Evolutionary conservation across 35 echinoderm and acorn worm genomes (phyloP), one percentile per base, ranked within the genome.

Genomic region (Ptychodera flava): DNA sequence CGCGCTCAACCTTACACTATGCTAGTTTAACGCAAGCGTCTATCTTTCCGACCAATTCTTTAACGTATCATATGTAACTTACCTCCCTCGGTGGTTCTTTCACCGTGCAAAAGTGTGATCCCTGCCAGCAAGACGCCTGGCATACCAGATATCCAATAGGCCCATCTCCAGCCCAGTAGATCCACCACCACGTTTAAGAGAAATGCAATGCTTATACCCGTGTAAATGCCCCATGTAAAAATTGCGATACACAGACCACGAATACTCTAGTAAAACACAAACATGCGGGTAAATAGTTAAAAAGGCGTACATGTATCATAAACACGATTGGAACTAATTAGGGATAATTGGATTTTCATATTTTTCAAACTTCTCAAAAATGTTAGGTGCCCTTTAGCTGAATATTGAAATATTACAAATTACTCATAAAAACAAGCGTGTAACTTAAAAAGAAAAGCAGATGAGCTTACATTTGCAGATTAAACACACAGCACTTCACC

Each of bases 161-260:
- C 53, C 88, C 88, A 89, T 16, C 88, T 80, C 88, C 88, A 89
- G 1, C 88, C 88, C 34, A 81, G 52, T 29, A 31, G 22, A 38
- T 89, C 88, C 15, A 83, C 38, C 79, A 89, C 22, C 36, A 89
- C 31, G 16, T 38, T 33, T 32, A 89, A 38, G 80, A 80, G 33
- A 32, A 82, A 89, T 30, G 88, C 81, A 1, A 81, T 33, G 80
- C 35, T 81, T 14, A 76, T 83, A 1, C 88, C 88, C 16, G 83
- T 77, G 80, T 64, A 80, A n/a, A 89, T 78, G 33, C 35, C 88
- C 15, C 34, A 76, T 29, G 36, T 45, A 0, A 89, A 35, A 1
- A 81, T 53, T 2, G 30, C 52, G 32, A 89, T 31, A 1, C 53
- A 79, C 1, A 89, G 2, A 77, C 88, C 80, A 32, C 88, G 88